Evolutionary conservation across 2,888 invertebrate genomes (phyloP), one percentile per base, ranked within the genome.

Genomic region (Coelogynopora nodosa): DNA sequence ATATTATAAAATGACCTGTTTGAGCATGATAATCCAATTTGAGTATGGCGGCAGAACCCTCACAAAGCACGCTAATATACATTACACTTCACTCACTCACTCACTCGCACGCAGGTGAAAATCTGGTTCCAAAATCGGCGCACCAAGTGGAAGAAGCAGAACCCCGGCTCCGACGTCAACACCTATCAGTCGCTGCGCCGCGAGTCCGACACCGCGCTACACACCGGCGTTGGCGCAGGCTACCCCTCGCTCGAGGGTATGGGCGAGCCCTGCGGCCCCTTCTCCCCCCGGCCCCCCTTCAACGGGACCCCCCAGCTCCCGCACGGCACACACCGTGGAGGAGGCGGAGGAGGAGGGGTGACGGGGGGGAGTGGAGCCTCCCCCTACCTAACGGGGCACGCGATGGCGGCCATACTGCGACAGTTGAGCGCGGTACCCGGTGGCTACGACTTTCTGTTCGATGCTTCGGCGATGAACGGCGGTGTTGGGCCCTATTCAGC

Each of bases 121-220:
- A 86, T 86, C n/a, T 86, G 86, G 86, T 86, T 86, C 31, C 86
- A 86, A 86, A 86, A 86, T 67, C 94, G 98, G 5, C 93, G 97
- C 89, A 97, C 97, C 89, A 99, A 99, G 93, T 99, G 98, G 98
- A 99, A 99, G 94, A 99, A 99, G 91, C 98, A 98, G 92, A 98
- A 99, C 91, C 98, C 98, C 0, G 98, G 98, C 0, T 94, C 97
- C 94, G 98, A 98, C 92, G 98, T 98, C 0, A 92, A 92, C 89
- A 91, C 84, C 28, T 84, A 84, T 31, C 74, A 74, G 23, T 74
- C 74, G 2, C 74, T 74, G 2, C 74, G 74, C 5, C 74, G 74
- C 2, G 74, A 74, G 2, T 13, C 74, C 5, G 5, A 5, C 2
- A 13, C 74, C 27, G 18, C 74, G 5, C n/a, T n/a, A 49, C 5